Evolutionary conservation across 2,888 invertebrate species (phyloP).

Genomic region (Merodon equestris): DNA sequence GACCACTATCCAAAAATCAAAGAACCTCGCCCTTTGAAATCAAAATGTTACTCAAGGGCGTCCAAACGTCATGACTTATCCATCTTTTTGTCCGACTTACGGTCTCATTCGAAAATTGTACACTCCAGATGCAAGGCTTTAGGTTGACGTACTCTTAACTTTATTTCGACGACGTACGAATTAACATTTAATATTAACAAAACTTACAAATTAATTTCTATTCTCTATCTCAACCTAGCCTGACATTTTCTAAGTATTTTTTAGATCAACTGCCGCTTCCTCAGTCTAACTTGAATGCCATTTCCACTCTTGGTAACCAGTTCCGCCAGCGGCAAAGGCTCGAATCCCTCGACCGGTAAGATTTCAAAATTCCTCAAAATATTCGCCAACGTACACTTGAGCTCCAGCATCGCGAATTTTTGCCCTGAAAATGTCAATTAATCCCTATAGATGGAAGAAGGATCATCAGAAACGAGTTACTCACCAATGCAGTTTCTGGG

Average conservation of each 20-base stretch:
- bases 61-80: no score
- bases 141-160: neutral
- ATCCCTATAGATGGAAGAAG: neutral
- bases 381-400: constrained; percentile 75
- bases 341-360: constrained; percentile 73
- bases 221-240: constrained; percentile 12
- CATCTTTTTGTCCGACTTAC: no score
- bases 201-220: constrained; percentile 1
- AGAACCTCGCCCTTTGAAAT: no score
- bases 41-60: no score
- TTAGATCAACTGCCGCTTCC: constrained; percentile 46
- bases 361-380: constrained; percentile 75
- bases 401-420: constrained; percentile 78
- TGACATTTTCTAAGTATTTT: neutral
- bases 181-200: no score
- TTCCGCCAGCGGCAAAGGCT: constrained; percentile 74
- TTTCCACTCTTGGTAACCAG: constrained; percentile 76
- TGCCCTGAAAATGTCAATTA: constrained; percentile 72
- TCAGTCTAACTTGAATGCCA: constrained; percentile 75
- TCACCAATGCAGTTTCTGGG: constrained; percentile 77
- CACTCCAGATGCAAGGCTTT: neutral
- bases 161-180: no score
- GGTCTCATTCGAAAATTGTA: no score
- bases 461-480: neutral
- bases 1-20: no score